A percentile compares a stretch with the other conserved stretches of the same genome.
Conservation (phyloP, 2,797 vertebrate genomes). For the Pyrrhura leucotis region DNA sequence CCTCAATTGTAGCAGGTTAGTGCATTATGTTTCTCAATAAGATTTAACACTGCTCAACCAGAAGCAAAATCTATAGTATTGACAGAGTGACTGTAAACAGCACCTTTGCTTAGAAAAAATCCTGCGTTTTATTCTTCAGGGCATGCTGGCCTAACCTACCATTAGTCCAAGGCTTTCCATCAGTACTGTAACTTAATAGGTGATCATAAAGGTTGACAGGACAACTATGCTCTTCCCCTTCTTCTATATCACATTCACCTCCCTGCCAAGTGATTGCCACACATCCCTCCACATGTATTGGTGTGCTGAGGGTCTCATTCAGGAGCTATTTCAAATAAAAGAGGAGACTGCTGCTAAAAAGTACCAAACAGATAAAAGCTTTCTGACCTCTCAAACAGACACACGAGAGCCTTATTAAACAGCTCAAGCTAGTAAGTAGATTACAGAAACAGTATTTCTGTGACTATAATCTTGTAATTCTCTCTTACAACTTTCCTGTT, state of each 20-base stretch:
- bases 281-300: not conserved
- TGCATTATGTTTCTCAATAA: not conserved
- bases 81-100: not conserved
- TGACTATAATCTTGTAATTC: not conserved
- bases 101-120: not conserved
- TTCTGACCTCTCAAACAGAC: not conserved
- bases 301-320: not conserved
- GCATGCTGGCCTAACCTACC: not conserved
- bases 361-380: not conserved
- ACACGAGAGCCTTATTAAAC: not conserved
- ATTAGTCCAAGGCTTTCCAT: not conserved
- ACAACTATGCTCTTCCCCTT: not conserved
- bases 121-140: not conserved
- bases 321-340: not conserved
- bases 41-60: not conserved
- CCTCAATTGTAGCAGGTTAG: not conserved
- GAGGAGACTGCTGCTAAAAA: not conserved
- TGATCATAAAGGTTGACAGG: not conserved
- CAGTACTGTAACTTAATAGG: not conserved
- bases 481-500: not conserved
- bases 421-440: not conserved
- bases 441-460: not conserved
- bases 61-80: not conserved
- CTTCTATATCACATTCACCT: not conserved
- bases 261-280: not conserved